Evolutionary conservation across 2,888 invertebrate genomes (phyloP).

Genomic region (Athetis lepigone): DNA sequence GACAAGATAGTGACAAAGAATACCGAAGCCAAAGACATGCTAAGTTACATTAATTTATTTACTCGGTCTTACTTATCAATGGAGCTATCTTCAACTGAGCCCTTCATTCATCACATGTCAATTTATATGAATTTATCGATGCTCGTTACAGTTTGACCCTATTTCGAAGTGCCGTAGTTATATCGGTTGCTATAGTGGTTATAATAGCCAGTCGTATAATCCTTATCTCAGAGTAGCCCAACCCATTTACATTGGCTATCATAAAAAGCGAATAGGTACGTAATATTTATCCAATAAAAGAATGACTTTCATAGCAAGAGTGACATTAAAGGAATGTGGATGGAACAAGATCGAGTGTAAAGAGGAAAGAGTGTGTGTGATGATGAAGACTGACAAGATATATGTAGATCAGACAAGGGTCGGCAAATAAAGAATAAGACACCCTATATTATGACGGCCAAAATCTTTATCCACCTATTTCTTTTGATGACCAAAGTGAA

Average conservation of each 20-base stretch:
- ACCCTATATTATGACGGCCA: no score
- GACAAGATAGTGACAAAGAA: no score
- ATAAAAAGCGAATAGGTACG: not conserved
- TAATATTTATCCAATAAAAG: not conserved
- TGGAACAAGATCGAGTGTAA: no score
- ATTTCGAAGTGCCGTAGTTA: slow-evolving; percentile 28
- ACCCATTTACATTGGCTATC: not conserved
- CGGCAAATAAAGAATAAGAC: not conserved
- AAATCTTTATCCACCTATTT: no score
- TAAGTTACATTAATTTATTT: no score
- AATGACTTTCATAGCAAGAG: not conserved
- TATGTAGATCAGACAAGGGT: not conserved
- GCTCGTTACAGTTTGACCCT: slow-evolving; percentile 33
- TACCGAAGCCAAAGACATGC: not conserved
- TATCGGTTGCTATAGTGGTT: slow-evolving; percentile 11
- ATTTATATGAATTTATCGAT: slow-evolving; percentile 13
- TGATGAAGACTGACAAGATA: not conserved
- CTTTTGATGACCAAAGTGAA: no score
- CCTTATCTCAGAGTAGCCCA: slow-evolving; percentile 4
- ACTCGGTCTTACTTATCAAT: no score
- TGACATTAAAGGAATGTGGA: not conserved
- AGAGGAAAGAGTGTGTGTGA: not conserved
- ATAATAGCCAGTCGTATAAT: slow-evolving; percentile 13
- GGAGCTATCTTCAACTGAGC: slow-evolving; percentile 9
- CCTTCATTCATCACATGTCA: slow-evolving; percentile 29